phyloP scores from a whole-genome alignment of 1,140 invertebrate species.

The Cyclargus thomasi region DNA sequence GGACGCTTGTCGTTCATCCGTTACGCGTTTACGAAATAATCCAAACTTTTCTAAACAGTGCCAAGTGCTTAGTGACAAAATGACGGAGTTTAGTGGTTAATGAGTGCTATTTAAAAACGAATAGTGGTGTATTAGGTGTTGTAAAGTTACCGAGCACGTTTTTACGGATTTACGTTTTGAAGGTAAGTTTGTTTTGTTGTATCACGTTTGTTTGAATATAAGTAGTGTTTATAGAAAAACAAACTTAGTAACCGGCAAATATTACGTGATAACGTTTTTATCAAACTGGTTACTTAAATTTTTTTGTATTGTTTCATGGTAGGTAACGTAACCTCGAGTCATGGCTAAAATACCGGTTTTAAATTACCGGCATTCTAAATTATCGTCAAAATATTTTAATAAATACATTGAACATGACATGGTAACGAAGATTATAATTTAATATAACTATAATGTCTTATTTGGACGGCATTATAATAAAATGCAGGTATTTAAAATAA shows the following conservation, averaged over 20 bases:
- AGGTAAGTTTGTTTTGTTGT: slow-evolving; percentile 1
- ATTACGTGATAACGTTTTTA: slow-evolving; percentile 7
- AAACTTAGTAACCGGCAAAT: background rate
- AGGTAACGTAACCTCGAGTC: background rate
- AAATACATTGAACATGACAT: too few species aligned
- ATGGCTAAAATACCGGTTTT: background rate
- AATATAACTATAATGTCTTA: too few species aligned
- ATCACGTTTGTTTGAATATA: background rate
- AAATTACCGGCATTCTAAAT: background rate
- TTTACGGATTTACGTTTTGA: slow-evolving; percentile 5
- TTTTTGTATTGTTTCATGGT: background rate
- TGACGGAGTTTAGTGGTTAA: slow-evolving; percentile 34
- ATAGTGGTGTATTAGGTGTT: slow-evolving; percentile 26
- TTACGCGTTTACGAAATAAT: slow-evolving; percentile 32
- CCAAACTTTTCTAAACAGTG: slow-evolving; percentile 34
- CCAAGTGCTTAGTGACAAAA: slow-evolving; percentile 36
- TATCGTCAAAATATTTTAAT: background rate
- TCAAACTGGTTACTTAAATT: background rate
- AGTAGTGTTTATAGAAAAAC: background rate
- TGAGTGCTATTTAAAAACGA: slow-evolving; percentile 29
- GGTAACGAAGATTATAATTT: too few species aligned
- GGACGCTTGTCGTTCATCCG: slow-evolving; percentile 28
- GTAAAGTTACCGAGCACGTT: background rate
- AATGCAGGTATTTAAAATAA: too few species aligned
- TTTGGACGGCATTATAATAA: too few species aligned